Evolutionary conservation across 2,113 vertebrate species (phyloP), one percentile per base, ranked within the genome.

Genomic region (Ceyx margarethae): DNA sequence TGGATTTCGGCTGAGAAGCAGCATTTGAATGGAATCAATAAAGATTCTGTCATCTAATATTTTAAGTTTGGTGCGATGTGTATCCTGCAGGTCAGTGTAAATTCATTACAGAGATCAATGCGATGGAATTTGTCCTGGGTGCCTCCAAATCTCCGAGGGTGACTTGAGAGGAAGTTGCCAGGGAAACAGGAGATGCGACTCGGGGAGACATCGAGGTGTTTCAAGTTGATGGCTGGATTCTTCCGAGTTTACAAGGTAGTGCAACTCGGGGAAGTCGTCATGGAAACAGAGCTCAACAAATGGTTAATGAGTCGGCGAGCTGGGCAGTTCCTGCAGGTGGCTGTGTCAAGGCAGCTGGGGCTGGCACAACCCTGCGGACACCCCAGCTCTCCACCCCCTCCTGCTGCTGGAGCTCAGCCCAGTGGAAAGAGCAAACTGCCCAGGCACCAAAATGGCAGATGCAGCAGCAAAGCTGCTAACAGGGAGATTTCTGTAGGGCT

Each of bases 21-120:
- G 89, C 67, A 91, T 92, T 96, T 95, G 84, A 93, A 95, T 93
- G 75, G 81, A 91, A 95, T 96, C 96, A 92, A 92, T 96, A 93
- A 92, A 92, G 89, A 91, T 80, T 93, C 79, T 96, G 94, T 87
- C 84, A 92, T 94, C 94, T 95, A 94, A 95, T 95, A 96, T 93
- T 95, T 95, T 94, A 96, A 92, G 74, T 93, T 91, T 56, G 48
- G 91, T 91, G 87, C 87, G 80, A 91, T 46, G 81, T 58, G 81
- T 79, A 56, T 79, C 87, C 71, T 74, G 56, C 81, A 87, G 87
- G 95, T 93, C 94, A 95, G 92, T 22, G 74, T 85, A 95, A 93
- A 95, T 92, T 96, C 92, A 85, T 96, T 96, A 93, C 82, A 91
- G 89, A 80, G 81, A 95, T 96, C 92, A 81, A 90, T 94, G 90